Conservation (phyloP, 2,113 vertebrate species). For the Emydocephalus ijimae region DNA sequence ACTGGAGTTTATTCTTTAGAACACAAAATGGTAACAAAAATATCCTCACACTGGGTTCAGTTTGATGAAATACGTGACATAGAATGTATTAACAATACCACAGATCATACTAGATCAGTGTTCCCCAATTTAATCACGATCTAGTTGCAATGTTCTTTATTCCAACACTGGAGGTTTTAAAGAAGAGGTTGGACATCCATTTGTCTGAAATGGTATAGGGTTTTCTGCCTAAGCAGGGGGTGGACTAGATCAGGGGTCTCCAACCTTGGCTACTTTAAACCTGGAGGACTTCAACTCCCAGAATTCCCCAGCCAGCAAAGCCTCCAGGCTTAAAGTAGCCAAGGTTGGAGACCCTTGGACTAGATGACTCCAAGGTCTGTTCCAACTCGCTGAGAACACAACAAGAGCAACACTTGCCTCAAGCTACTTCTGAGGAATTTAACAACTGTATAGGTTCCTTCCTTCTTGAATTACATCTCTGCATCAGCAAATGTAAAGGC, state of each 20-base stretch:
- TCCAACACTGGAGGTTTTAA: neutral
- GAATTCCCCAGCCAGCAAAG: too few relatives aligned
- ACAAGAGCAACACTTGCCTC: neutral
- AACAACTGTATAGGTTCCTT: constrained; percentile 1
- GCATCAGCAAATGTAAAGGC: neutral
- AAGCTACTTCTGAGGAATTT: neutral
- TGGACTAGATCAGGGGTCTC: neutral
- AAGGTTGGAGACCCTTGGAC: too few relatives aligned
- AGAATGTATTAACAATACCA: neutral
- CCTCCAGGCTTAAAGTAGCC: too few relatives aligned
- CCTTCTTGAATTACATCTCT: constrained; percentile 33
- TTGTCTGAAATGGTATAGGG: neutral
- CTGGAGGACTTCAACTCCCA: too few relatives aligned
- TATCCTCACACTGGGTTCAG: too few relatives aligned
- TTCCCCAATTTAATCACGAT: neutral
- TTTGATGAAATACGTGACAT: neutral
- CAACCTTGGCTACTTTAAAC: too few relatives aligned
- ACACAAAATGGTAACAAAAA: neutral
- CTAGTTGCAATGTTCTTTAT: neutral
- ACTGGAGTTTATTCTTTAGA: neutral
- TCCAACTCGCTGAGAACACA: neutral
- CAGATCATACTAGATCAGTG: neutral
- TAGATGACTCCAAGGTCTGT: too few relatives aligned
- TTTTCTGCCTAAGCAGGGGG: neutral
- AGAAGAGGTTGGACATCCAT: neutral